Base-by-base conservation (phyloP, 2,113 vertebrate species). In the Glareola pratincola region DNA sequence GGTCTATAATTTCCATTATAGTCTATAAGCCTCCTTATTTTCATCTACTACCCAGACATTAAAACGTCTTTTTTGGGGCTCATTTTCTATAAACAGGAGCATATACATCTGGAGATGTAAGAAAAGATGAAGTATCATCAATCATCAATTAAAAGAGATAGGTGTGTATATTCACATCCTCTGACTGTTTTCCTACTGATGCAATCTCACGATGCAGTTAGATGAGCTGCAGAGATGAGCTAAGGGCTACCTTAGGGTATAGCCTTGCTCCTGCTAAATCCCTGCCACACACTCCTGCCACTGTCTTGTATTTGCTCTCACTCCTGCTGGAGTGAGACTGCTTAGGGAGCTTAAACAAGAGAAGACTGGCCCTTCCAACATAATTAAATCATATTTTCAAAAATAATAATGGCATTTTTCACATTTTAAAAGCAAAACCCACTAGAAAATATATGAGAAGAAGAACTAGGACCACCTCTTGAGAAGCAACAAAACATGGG, bases 121-220 rank as follows among this genome's bases (percentile, higher is more conserved):
- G 74, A 94, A 83, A 63, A 41, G 1, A 88, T 6, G 7, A 87
- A 76, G 30, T 22, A 82, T 12, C 48, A 75, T 29, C 71, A 88
- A 39, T 78, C 47, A 74, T 30, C 74, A 86, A 37, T 76, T 90
- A 76, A 88, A 62, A 83, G 48, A 71, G 34, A 81, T 1, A 51
- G 36, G 32, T 50, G 29, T 54, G 45, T n/a, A 45, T 45, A 64
- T 84, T 78, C 77, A 88, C 36, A 77, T 64, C 45, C 32, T 88
- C 81, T 77, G 93, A 76, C 74, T 93, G 14, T 76, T 63, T 53
- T 91, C 29, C 34, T 64, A 91, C 76, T 95, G 81, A 94, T 79
- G 94, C 81, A 94, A 88, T 77, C 84, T 91, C 88, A 83, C 45
- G 43, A 54, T 75, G 78, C 29, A 79, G 69, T 78, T 56, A 85